Conservation (phyloP, 1,140 invertebrate species). For the Macrobrachium nipponense region DNA sequence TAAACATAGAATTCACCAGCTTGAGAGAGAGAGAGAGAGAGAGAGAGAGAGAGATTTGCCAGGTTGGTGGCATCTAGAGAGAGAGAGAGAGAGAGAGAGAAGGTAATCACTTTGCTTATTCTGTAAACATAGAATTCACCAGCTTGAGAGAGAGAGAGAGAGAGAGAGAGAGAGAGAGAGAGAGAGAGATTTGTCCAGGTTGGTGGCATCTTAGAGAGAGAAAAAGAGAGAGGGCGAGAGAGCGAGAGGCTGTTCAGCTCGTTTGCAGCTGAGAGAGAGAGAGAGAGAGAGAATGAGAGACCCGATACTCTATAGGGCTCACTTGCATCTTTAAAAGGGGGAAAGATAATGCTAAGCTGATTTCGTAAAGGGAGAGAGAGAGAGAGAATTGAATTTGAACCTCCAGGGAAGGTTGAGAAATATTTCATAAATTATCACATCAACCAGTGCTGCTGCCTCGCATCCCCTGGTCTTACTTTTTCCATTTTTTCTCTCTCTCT, state of each 20-base stretch:
- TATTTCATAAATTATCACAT: no score
- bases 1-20: no score
- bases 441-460: no score
- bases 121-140: no score
- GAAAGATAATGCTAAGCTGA: background rate
- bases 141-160: no score
- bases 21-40: background rate
- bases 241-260: background rate
- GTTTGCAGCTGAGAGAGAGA: background rate
- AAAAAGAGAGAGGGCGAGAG: background rate
- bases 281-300: background rate
- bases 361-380: no score
- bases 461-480: no score
- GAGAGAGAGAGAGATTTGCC: background rate
- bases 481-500: no score
- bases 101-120: no score
- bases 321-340: background rate
- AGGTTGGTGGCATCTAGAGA: background rate
- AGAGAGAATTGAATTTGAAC: no score
- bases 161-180: background rate
- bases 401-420: no score
- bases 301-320: no score
- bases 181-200: background rate
- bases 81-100: conserved; percentile 4
- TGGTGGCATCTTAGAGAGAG: background rate